Evolutionary conservation across 2,888 invertebrate species (phyloP).

Genomic region (Tenthredo distinguenda): DNA sequence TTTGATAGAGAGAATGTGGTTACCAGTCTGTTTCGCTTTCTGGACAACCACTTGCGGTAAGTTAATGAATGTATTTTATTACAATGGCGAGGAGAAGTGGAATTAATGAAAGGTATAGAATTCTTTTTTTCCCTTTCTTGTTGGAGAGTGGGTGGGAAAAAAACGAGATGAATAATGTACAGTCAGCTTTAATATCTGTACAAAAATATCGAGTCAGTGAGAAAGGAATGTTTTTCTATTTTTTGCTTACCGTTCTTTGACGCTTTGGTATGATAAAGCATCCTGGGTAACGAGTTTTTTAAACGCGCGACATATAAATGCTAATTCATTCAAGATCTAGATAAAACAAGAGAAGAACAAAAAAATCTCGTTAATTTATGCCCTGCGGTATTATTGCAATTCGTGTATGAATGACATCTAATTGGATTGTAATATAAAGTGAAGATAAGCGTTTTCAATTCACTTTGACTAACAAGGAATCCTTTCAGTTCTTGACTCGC

Average conservation of each 20-base stretch:
- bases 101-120: neutral
- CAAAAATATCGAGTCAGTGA: neutral
- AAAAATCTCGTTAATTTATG: neutral
- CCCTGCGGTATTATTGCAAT: neutral
- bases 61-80: slow-evolving; percentile 15
- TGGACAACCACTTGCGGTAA: neutral
- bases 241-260: neutral
- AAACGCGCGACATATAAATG: neutral
- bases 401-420: neutral
- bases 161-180: neutral
- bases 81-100: neutral
- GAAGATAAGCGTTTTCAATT: neutral
- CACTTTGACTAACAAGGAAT: neutral
- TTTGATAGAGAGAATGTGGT: neutral
- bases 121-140: neutral
- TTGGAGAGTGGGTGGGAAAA: neutral
- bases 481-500: neutral
- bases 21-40: neutral
- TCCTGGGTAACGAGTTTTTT: neutral
- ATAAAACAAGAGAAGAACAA: neutral
- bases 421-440: neutral
- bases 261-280: neutral
- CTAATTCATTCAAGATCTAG: neutral
- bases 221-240: neutral
- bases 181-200: neutral